Evolutionary conservation across 2,888 invertebrate species (phyloP), one percentile per base, ranked within the genome.

Genomic region (Hypercompe scribonia): DNA sequence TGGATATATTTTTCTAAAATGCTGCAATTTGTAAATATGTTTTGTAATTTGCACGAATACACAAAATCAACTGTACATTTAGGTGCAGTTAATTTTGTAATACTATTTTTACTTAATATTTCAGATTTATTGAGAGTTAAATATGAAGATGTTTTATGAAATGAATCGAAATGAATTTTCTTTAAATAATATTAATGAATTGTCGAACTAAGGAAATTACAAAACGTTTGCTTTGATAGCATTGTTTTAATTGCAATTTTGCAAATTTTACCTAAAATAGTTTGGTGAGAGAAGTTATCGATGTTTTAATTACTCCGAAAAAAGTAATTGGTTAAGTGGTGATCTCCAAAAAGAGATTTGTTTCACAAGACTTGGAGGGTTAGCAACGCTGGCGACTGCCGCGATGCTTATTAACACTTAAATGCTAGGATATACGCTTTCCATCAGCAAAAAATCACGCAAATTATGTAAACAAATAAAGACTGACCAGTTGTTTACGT

Each of bases 401-500:
- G 15, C 4, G 42, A 15, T 42, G 18, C 18, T 42, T 3, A 3
- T 18, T 2, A 42, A 42, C 1, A 15, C 42, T 18, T 4, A 36
- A 36, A 24, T 50, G 8, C 24, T 8, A 50, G 8, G 3, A 50
- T 21, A 50, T 24, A 1, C 1, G n/a, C 18, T 42, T n/a, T 54
- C 2, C 50, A n/a, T 2, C 50, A 21, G 24, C 21, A 8, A 24
- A 5, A 24, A 61, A 13, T 28, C 4, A 13, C 15, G 5, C 7
- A 15, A 66, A 76, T 74, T 70, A 54, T n/a, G 42, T 71, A 72
- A 73, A 71, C n/a, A 31, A 77, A 76, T 28, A 74, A 75, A 61
- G 11, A 31, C 66, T 81, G 75, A 79, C 70, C 68, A 74, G 74
- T 75, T 82, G 76, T 78, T 74, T 70, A 71, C 72, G 67, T 64